These are phyloP conservation scores for Lutjanus campechanus DNA, from an alignment of 2,797 vertebrate genomes.

Conservation along the genomic window DNA sequence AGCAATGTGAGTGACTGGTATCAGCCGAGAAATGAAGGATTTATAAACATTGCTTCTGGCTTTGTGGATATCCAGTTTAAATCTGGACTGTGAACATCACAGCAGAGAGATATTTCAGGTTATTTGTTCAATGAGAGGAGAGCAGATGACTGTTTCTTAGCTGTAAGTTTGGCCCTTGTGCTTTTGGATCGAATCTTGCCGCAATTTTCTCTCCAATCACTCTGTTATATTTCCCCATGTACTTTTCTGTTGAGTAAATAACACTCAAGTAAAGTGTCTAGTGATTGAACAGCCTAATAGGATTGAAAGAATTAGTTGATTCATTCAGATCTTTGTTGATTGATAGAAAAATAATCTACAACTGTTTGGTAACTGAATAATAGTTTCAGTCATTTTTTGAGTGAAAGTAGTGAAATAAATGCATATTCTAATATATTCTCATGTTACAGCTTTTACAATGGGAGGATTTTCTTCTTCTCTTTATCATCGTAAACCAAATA, in stretches of 20 bases:
- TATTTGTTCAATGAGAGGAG: constrained; percentile 4
- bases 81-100: not conserved
- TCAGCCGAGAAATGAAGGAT: constrained; percentile 16
- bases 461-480: not conserved
- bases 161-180: constrained; percentile 24
- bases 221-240: constrained; percentile 1
- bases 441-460: not conserved
- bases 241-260: constrained; percentile 32
- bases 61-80: constrained; percentile 11
- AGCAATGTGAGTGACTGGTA: constrained; percentile 19
- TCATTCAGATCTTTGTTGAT: constrained; percentile 12
- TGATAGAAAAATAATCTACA: constrained; percentile 5
- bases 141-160: not conserved
- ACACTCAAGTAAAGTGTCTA: constrained; percentile 5
- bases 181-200: constrained; percentile 24
- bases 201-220: constrained; percentile 27
- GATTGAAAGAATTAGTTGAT: constrained; percentile 37
- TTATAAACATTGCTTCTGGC: not conserved
- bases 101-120: not conserved
- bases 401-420: not conserved
- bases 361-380: constrained; percentile 8
- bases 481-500: not conserved
- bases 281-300: constrained; percentile 23
- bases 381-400: not conserved
- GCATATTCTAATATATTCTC: not conserved